phyloP scores from a whole-genome alignment of 2,113 vertebrate genomes.

The Anolis sagrei region DNA sequence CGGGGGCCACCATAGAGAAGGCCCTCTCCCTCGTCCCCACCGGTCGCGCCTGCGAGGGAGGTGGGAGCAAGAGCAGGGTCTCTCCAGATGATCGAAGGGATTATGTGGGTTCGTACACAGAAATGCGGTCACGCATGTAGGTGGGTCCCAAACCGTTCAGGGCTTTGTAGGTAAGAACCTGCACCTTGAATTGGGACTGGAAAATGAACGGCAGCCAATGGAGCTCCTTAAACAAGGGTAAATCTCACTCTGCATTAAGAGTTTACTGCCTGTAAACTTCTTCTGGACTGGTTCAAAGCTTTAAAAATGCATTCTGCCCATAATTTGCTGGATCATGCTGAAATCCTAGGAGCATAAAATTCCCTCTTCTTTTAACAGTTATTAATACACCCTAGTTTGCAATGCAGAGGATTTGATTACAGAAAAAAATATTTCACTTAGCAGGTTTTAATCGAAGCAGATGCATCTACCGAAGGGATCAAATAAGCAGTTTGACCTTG shows the following conservation, averaged over 20 bases:
- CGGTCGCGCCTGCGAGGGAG: too few relatives aligned
- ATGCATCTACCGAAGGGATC: background rate
- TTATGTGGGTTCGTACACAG: too few relatives aligned
- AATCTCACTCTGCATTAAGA: background rate
- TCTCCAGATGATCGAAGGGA: too few relatives aligned
- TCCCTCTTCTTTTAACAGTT: conserved; percentile 35
- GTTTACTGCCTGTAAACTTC: background rate
- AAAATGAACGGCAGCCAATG: too few relatives aligned
- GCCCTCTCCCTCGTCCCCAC: too few relatives aligned
- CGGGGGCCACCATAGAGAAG: too few relatives aligned
- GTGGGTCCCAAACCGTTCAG: too few relatives aligned
- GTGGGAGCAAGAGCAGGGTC: too few relatives aligned
- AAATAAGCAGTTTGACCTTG: conserved; percentile 20
- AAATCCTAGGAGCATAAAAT: conserved; percentile 19
- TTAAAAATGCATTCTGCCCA: background rate
- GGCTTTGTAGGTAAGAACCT: too few relatives aligned
- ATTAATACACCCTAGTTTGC: conserved; percentile 20
- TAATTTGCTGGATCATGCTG: conserved; percentile 21
- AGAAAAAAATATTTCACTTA: conserved; percentile 34
- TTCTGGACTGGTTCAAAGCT: background rate
- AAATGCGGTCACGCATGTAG: too few relatives aligned
- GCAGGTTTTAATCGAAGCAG: conserved; percentile 20
- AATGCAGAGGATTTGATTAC: conserved; percentile 14
- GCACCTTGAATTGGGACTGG: too few relatives aligned
- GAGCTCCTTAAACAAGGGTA: too few relatives aligned